phyloP scores from a whole-genome alignment of 23 tunicate genomes.

The Trididemnum miniatum region DNA sequence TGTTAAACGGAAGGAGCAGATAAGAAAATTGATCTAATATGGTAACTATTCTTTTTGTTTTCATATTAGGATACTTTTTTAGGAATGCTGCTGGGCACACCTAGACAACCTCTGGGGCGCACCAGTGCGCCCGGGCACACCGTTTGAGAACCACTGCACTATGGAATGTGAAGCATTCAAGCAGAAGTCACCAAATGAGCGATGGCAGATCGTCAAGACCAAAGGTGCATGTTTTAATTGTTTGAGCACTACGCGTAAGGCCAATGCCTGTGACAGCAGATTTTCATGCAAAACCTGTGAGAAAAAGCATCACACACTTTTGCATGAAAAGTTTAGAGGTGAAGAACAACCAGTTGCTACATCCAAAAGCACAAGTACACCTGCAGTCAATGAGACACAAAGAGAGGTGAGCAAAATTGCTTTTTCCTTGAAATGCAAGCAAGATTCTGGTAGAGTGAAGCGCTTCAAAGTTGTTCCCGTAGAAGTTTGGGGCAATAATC shows the following conservation, averaged over 20 bases:
- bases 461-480: not conserved
- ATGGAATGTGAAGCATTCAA: slow-evolving; percentile 6
- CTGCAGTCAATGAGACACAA: not conserved
- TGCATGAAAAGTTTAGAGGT: not conserved
- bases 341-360: not conserved
- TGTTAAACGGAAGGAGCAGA: too few relatives aligned
- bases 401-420: not conserved
- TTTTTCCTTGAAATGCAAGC: not conserved
- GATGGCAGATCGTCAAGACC: not conserved
- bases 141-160: too few relatives aligned
- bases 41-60: too few relatives aligned
- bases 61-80: too few relatives aligned
- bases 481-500: not conserved
- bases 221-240: not conserved
- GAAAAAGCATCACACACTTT: not conserved
- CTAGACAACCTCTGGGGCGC: too few relatives aligned
- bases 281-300: not conserved
- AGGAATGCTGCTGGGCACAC: too few relatives aligned
- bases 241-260: not conserved
- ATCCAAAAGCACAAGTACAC: not conserved
- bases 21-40: too few relatives aligned
- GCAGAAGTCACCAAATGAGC: not conserved
- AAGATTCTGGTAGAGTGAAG: not conserved
- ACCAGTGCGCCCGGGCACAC: too few relatives aligned
- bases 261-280: not conserved